A percentile compares a stretch with the other conserved stretches of the same genome.
These are phyloP conservation scores for Drosophila ananassae DNA, from an alignment of 1,140 invertebrate species.

Conservation along the genomic window DNA sequence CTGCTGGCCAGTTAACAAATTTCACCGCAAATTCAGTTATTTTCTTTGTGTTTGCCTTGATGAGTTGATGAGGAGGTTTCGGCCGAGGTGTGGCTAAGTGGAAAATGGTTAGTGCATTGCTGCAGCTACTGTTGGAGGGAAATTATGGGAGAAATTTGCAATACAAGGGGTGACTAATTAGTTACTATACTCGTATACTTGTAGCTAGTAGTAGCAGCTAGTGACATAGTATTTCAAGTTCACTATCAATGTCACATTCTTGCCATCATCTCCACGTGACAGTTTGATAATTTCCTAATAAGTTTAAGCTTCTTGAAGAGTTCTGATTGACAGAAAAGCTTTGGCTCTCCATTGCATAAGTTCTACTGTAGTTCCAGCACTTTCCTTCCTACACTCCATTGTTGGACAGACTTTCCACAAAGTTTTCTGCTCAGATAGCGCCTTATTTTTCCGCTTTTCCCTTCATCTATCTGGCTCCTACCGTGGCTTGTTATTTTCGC, in stretches of 20 bases:
- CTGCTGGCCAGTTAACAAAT: constrained; percentile 38
- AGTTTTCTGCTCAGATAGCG: constrained; percentile 3
- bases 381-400: constrained; percentile 20
- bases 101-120: constrained; percentile 33
- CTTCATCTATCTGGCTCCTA: constrained; percentile 34
- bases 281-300: constrained; percentile 36
- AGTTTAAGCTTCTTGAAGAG: constrained; percentile 19
- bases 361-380: constrained; percentile 4
- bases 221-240: constrained; percentile 1
- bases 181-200: too few species aligned
- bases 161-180: neutral
- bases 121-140: neutral
- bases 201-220: too few species aligned
- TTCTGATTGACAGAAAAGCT: constrained; percentile 28
- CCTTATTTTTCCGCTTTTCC: constrained; percentile 16
- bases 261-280: constrained; percentile 5
- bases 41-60: constrained; percentile 46
- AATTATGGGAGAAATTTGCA: constrained; percentile 5
- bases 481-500: constrained; percentile 73
- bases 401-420: constrained; percentile 30
- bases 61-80: constrained; percentile 38
- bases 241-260: constrained; percentile 4
- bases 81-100: constrained; percentile 18
- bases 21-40: constrained; percentile 53
- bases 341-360: constrained; percentile 3